phyloP scores from a whole-genome alignment of 2,888 invertebrate species.

The Morpho deidamia region DNA sequence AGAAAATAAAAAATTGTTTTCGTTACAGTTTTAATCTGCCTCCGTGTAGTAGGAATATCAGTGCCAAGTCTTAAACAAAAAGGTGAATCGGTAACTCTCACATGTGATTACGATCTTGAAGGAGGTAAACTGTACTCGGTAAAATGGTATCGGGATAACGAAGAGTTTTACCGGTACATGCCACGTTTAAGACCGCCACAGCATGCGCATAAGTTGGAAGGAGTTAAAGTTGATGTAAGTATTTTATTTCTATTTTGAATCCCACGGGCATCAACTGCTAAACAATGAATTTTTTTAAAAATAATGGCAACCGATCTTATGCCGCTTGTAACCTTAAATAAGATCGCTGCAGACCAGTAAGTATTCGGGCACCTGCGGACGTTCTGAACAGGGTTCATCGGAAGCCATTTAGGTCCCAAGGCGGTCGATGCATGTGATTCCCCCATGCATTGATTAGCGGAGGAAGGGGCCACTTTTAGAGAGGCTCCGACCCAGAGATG shows the following conservation, averaged over 20 bases:
- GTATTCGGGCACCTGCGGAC: too few species aligned
- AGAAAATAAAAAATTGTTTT: background rate
- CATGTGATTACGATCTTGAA: conserved; percentile 80
- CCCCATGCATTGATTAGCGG: too few species aligned
- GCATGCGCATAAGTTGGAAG: conserved; percentile 79
- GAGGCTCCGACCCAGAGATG: too few species aligned
- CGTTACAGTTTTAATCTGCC: conserved; percentile 51
- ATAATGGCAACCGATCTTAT: rapidly evolving
- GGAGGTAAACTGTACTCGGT: conserved; percentile 81
- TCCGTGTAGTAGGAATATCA: conserved; percentile 70
- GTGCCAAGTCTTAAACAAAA: conserved; percentile 77
- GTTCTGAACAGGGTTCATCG: too few species aligned
- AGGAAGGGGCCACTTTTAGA: too few species aligned
- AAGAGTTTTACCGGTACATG: conserved; percentile 83
- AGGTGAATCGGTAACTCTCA: conserved; percentile 76
- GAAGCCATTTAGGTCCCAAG: too few species aligned
- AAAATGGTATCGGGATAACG: conserved; percentile 82
- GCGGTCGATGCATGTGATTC: too few species aligned
- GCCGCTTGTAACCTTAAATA: too few species aligned
- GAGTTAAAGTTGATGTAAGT: conserved; percentile 81
- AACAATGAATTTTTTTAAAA: too few species aligned
- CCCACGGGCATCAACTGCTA: too few species aligned
- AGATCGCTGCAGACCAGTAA: too few species aligned
- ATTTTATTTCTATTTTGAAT: background rate
- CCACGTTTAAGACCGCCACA: conserved; percentile 80